Conservation (phyloP, 64 coral and sea anemone species). For the Dendronephthya gigantea region DNA sequence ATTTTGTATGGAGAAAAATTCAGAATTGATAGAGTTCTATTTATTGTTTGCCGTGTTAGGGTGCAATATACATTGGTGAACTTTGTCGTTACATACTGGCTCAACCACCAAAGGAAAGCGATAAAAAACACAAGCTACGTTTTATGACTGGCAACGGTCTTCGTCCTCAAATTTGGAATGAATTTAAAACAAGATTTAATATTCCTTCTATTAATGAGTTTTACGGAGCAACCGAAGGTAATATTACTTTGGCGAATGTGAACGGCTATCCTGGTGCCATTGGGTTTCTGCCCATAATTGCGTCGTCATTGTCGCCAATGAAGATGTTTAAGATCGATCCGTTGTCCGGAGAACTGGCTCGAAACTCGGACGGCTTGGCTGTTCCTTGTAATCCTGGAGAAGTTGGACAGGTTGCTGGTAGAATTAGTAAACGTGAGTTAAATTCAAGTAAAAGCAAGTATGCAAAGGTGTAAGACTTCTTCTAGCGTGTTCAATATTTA, state of each 20-base stretch:
- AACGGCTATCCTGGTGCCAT: conserved; percentile 24
- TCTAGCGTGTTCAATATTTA: no score
- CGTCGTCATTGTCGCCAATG: conserved; percentile 29
- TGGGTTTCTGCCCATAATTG: conserved; percentile 33
- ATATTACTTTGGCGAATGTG: conserved; percentile 49
- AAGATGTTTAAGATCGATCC: conserved; percentile 52
- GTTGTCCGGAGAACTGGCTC: conserved; percentile 55
- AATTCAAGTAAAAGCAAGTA: no score
- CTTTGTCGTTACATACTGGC: conserved; percentile 85
- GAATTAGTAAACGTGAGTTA: conserved; percentile 29
- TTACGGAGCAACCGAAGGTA: conserved; percentile 82
- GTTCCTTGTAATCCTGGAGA: conserved; percentile 48
- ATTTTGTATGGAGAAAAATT: background rate
- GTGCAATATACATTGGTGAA: conserved; percentile 73
- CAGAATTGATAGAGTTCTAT: no score
- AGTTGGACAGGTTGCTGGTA: conserved; percentile 60
- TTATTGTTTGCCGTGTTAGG: conserved; percentile 23
- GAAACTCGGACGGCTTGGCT: conserved; percentile 53
- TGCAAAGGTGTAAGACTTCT: no score
- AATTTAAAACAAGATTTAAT: conserved; percentile 77
- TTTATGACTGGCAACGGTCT: conserved; percentile 71
- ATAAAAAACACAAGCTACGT: conserved; percentile 49
- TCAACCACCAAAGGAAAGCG: conserved; percentile 58
- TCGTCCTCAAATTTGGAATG: conserved; percentile 76
- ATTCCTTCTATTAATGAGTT: conserved; percentile 73